Base-by-base conservation (phyloP, 2,113 vertebrate species). In the Sinocyclocheilus maitianheensis region DNA sequence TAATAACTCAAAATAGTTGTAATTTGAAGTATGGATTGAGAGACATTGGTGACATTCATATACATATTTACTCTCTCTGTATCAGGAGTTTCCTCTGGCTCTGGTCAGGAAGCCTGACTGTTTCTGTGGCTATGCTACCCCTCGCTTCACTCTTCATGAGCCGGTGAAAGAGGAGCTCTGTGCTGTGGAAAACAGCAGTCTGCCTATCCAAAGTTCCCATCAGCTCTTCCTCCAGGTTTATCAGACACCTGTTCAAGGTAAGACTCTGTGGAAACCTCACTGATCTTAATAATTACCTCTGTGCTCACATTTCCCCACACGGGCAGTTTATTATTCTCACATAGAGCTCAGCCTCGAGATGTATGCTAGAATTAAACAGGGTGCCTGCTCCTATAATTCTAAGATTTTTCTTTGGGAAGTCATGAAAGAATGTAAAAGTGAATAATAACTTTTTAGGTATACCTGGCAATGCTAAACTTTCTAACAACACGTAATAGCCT, bases 231-330 rank as follows among this genome's bases (percentile, higher is more conserved):
- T 94, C 13, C 90, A 91, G 81, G 96, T 96, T 83, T 97, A 97
- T 16, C 96, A 97, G 92, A 97, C 96, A 0, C 96, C 96, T 0
- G 94, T 97, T 84, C 96, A 96, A 96, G 96, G 96, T 97, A 93
- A 84, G 82, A 24, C 9, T 16, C 48, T 48, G 46, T 48, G 46
- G 46, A 48, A 12, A 48, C 46, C 46, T 12, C 46, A 37, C 24
- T 58, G 51, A 3, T 74, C 51, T 40, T 74, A 72, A 69, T 82
- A 16, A 82, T 43, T 82, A 26, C n/a, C 62, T 67, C n/a, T 12
- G 62, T 51, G 78, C 58, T 80, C 40, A 18, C 3, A 46, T 24
- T 63, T n/a, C 34, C 34, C 53, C 20, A 13, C 55, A 40, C 30
- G 5, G 18, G 26, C 53, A 37, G 55, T 37, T 37, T 43, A 37